Evolutionary conservation across 2,888 invertebrate genomes (phyloP), one percentile per base, ranked within the genome.

Genomic region (Catocala fraxini): DNA sequence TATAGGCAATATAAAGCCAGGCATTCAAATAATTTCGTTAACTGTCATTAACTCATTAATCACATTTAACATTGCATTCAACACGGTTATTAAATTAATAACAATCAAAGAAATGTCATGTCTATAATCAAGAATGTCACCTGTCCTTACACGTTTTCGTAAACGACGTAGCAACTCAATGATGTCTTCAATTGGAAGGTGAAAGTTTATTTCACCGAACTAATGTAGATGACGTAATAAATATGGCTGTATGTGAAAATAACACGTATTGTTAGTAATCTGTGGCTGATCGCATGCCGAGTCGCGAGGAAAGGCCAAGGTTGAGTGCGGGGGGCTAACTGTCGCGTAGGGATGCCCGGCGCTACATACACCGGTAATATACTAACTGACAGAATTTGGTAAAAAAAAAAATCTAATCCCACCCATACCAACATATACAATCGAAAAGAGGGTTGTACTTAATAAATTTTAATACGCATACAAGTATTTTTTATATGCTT

Each of bases 301-400:
- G 74, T 56, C 65, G 59, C 53, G 70, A 75, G 69, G 77, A 76
- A 85, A 86, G 87, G 88, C 86, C 87, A 87, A 88, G 88, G 88
- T 86, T 86, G 83, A 72, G 73, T 62, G 77, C 70, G 71, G 68
- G 65, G 75, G 53, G 68, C 67, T 77, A 77, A 77, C 80, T 76
- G 79, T 81, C 75, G 69, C 59, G 59, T 70, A 73, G 73, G 68
- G 68, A 10, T n/a, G 42, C n/a, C 42, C 58, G 43, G 47, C 71
- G 62, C 66, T 59, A 49, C 11, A 6, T 15, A 51, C 6, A 43
- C 12, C 35, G 35, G 35, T 39, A 39, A 7, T 39, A 6, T 11
- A 42, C 46, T 46, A 15, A 25, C 1, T 25, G 25, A 25, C 25
- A 1, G 25, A 25, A 25, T 25, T 25, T 25, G 25, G 25, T 25